Evolutionary conservation across 2,113 vertebrate species (phyloP).

Genomic region (Leucoraja erinaceus): DNA sequence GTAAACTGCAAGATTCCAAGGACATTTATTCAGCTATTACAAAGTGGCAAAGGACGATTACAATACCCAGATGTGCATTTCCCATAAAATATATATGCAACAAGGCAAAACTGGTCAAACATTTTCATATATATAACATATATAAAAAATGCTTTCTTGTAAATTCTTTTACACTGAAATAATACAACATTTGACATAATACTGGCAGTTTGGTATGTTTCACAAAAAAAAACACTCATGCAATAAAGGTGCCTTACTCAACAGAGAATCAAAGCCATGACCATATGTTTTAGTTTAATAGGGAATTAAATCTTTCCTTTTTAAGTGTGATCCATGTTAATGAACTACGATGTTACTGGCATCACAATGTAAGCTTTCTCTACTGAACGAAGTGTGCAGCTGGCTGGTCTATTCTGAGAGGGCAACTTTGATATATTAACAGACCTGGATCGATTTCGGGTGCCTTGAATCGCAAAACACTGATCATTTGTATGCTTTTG

Average conservation of each 20-base stretch:
- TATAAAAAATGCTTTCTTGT: conserved; percentile 52
- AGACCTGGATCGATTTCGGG: neutral
- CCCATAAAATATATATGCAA: conserved; percentile 70
- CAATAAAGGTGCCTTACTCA: neutral
- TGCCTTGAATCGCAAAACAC: neutral
- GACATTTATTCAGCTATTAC: conserved; percentile 33
- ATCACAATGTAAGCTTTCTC: conserved; percentile 49
- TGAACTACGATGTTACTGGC: conserved; percentile 43
- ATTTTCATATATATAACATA: conserved; percentile 56
- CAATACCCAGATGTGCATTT: conserved; percentile 45
- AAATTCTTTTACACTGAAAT: conserved; percentile 51
- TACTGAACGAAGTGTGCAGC: conserved; percentile 32
- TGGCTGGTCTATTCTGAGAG: neutral
- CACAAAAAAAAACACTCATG: conserved; percentile 34
- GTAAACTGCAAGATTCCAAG: conserved; percentile 8
- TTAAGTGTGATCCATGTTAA: conserved; percentile 46
- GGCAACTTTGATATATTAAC: conserved; percentile 18
- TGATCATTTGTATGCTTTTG: neutral
- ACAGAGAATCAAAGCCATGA: conserved; percentile 15
- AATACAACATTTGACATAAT: conserved; percentile 50
- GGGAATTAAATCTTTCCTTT: conserved; percentile 44
- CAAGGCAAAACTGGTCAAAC: conserved; percentile 55
- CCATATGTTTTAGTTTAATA: conserved; percentile 38
- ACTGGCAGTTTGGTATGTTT: conserved; percentile 49
- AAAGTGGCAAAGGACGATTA: conserved; percentile 11